Base-by-base conservation (phyloP, 2,888 invertebrate species). In the Hirtodrosophila histrioides region DNA sequence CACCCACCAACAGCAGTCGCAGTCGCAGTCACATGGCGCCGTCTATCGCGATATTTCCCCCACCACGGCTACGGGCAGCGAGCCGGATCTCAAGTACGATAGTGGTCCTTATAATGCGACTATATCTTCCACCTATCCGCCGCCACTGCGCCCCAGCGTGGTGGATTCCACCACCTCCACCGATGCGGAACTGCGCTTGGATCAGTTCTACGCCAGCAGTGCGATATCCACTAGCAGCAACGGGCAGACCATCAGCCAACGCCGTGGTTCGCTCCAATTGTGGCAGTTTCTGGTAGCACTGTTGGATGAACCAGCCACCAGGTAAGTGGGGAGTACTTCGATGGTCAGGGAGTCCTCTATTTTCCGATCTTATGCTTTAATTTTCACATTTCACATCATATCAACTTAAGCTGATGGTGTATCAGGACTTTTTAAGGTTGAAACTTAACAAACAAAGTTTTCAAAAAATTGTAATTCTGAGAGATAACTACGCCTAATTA, bases 281-380 rank as follows among this genome's bases (percentile, higher is more conserved):
- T 98, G 98, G 98, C 98, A 98, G 92, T 98, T 98, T 92, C 93
- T 98, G 45, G 97, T 98, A 3, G 95, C 96, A 0, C 92, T 97
- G 4, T 90, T 97, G 41, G 95, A 95, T 82, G 95, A 95, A 63
- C 94, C 95, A 68, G 91, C 92, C 88, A 89, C 92, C 33, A 93
- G 92, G 92, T 90, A 84, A 76, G 63, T 64, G 23, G 0, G 23
- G 9, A 17, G 9, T n/a, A 43, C 5, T 29, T 2, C 3, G 27
- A 5, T 4, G 6, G 2, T 17, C 17, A 1, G 17, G 17, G 17
- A 17, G 17, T 17, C 17, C 17, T 17, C 17, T 17, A 17, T 17
- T 17, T 7, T 27, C 29, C 27, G 6, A n/a, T 10, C 9, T 6
- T 27, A 27, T 17, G 17, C 17, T 17, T 17, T 17, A 1, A 17